These are phyloP conservation scores for Diglossa cyanea DNA, from an alignment of 2,797 vertebrate genomes.

Conservation along the genomic window DNA sequence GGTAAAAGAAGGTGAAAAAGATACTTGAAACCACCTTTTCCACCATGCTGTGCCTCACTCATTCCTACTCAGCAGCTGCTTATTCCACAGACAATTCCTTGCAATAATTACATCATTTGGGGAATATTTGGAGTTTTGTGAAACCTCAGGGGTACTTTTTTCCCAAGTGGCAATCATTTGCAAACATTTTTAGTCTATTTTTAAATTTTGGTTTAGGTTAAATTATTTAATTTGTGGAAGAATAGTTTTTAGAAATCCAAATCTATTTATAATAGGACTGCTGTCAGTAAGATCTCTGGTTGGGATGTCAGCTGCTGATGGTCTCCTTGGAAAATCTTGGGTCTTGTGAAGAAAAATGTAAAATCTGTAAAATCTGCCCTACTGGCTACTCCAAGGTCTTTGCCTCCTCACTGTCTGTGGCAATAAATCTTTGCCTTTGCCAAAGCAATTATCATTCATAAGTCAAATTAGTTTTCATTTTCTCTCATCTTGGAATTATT, in stretches of 20 bases:
- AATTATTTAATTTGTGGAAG: neutral
- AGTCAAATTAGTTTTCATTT: neutral
- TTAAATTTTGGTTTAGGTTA: neutral
- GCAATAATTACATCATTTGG: neutral
- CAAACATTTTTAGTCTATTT: neutral
- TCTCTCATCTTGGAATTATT: neutral
- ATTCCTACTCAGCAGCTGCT: neutral
- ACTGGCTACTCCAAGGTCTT: neutral
- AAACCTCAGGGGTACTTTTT: neutral
- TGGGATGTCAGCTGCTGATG: neutral
- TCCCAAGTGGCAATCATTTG: neutral
- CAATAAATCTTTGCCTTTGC: neutral
- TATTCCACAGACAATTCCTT: neutral
- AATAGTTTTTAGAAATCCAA: neutral
- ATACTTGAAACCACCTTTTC: neutral
- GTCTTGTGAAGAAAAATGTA: neutral
- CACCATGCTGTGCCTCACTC: neutral
- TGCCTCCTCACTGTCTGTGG: neutral
- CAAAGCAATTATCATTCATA: neutral
- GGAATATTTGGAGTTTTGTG: neutral
- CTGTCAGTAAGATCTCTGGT: neutral
- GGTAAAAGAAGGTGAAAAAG: neutral
- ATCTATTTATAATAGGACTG: neutral
- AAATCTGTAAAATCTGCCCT: neutral
- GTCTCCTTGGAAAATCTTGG: neutral